These are phyloP conservation scores for Acronicta alni DNA, from an alignment of 2,888 invertebrate species.

Conservation along the genomic window DNA sequence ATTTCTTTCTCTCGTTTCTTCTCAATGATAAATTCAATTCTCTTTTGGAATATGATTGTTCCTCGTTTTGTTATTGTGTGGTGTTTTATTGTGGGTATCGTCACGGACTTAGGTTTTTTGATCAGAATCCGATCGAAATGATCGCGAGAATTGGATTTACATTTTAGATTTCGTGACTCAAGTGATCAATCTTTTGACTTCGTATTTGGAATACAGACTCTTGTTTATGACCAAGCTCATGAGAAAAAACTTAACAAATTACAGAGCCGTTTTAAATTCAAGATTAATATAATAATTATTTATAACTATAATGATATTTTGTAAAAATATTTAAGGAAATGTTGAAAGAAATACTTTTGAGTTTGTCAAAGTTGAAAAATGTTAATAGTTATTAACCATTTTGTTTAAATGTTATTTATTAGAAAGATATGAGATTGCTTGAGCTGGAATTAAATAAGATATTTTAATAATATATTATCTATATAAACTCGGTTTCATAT, in stretches of 20 bases:
- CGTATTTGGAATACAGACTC: conserved; percentile 49
- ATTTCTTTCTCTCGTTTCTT: conserved; percentile 86
- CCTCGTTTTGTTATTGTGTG: conserved; percentile 86
- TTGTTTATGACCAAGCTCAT: conserved; percentile 56
- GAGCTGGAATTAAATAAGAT: no score
- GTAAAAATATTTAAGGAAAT: neutral
- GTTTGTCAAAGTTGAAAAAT: neutral
- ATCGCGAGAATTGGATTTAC: conserved; percentile 88
- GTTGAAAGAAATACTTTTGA: no score
- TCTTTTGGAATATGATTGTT: conserved; percentile 88
- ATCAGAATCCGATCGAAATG: conserved; percentile 86
- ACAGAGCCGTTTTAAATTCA: conserved; percentile 37
- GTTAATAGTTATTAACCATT: neutral
- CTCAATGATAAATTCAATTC: conserved; percentile 89
- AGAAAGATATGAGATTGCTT: no score
- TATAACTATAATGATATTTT: conserved; percentile 11
- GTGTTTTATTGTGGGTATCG: conserved; percentile 87
- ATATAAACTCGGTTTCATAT: neutral
- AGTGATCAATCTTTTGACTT: conserved; percentile 81
- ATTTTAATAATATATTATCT: no score
- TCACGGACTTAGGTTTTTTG: conserved; percentile 86
- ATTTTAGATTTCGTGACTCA: conserved; percentile 82
- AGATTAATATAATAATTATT: conserved; percentile 28
- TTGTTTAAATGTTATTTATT: neutral
- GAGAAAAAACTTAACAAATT: conserved; percentile 55